A percentile compares a stretch with the other conserved stretches of the same genome.
Evolutionary conservation across 1,140 invertebrate genomes (phyloP).

Genomic region (Cherax quadricarinatus): DNA sequence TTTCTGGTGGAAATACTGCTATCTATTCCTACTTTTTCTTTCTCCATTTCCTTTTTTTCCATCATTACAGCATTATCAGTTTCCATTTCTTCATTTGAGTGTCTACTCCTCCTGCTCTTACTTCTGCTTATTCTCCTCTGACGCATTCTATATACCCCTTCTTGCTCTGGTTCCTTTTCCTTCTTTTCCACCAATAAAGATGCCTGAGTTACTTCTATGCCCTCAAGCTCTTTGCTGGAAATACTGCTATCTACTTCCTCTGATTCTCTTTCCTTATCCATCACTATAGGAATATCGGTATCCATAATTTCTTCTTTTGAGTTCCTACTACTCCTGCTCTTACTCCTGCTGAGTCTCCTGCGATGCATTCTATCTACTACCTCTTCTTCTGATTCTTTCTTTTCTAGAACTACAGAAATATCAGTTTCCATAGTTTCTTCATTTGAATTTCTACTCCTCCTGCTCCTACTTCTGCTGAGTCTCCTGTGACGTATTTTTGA

Average conservation of each 20-base stretch:
- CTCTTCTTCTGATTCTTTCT: slow-evolving; percentile 5
- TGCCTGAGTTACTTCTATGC: background rate
- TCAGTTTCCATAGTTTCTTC: slow-evolving; percentile 44
- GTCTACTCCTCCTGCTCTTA: slow-evolving; percentile 23
- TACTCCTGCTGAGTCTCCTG: slow-evolving; percentile 26
- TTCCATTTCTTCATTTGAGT: slow-evolving; percentile 42
- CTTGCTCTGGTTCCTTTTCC: slow-evolving; percentile 1
- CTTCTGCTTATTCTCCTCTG: slow-evolving; percentile 28
- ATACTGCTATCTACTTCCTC: background rate
- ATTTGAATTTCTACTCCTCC: slow-evolving; percentile 22
- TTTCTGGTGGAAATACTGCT: background rate
- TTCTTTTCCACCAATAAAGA: too few relatives aligned
- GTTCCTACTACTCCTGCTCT: slow-evolving; percentile 13
- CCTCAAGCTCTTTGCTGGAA: background rate
- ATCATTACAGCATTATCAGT: background rate
- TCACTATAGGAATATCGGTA: background rate
- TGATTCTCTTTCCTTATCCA: background rate
- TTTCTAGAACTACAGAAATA: background rate
- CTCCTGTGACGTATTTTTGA: slow-evolving; percentile 2
- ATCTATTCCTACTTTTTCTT: background rate
- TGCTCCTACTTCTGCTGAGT: slow-evolving; percentile 30
- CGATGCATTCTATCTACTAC: background rate
- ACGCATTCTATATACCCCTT: background rate
- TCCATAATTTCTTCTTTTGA: slow-evolving; percentile 38
- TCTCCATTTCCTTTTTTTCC: slow-evolving; percentile 4